phyloP scores from a whole-genome alignment of 2,113 vertebrate species.

The Embiotoca jacksoni region DNA sequence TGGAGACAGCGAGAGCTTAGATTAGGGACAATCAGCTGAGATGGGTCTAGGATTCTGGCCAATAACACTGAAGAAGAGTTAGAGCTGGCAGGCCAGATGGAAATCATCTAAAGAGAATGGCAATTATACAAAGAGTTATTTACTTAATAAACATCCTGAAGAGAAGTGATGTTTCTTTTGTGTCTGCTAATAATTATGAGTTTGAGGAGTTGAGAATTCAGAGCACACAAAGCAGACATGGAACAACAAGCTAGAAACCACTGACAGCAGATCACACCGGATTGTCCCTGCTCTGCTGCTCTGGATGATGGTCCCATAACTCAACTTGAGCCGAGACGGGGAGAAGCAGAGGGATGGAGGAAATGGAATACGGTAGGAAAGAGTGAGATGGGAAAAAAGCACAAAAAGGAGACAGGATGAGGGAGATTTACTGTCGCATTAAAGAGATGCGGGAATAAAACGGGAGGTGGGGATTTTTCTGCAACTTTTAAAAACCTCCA shows the following conservation, averaged over 20 bases:
- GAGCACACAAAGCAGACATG: background rate
- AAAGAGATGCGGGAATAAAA: slow-evolving; percentile 57
- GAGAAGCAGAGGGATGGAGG: slow-evolving; percentile 35
- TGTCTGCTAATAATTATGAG: slow-evolving; percentile 59
- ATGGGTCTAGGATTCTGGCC: slow-evolving; percentile 61
- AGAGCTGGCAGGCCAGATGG: slow-evolving; percentile 38
- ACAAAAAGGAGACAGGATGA: slow-evolving; percentile 30
- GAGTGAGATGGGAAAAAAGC: slow-evolving; percentile 18
- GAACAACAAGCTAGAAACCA: slow-evolving; percentile 7
- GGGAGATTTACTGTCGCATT: slow-evolving; percentile 59
- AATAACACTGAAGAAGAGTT: slow-evolving; percentile 35
- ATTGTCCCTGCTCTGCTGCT: slow-evolving; percentile 30
- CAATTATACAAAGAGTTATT: slow-evolving; percentile 49
- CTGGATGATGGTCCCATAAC: slow-evolving; percentile 50
- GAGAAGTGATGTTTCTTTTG: slow-evolving; percentile 48
- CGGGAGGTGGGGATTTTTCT: slow-evolving; percentile 45
- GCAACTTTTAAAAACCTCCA: slow-evolving; percentile 53
- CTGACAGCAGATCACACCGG: slow-evolving; percentile 35
- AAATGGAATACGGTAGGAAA: slow-evolving; percentile 38
- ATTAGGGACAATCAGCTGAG: slow-evolving; percentile 58
- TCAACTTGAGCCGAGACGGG: slow-evolving; percentile 39
- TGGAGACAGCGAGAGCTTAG: slow-evolving; percentile 53
- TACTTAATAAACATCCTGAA: slow-evolving; percentile 63
- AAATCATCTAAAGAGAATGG: slow-evolving; percentile 50
- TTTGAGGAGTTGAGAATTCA: slow-evolving; percentile 11